Evolutionary conservation across 2,888 invertebrate genomes (phyloP).

Genomic region (Siphlonurus alternatus): DNA sequence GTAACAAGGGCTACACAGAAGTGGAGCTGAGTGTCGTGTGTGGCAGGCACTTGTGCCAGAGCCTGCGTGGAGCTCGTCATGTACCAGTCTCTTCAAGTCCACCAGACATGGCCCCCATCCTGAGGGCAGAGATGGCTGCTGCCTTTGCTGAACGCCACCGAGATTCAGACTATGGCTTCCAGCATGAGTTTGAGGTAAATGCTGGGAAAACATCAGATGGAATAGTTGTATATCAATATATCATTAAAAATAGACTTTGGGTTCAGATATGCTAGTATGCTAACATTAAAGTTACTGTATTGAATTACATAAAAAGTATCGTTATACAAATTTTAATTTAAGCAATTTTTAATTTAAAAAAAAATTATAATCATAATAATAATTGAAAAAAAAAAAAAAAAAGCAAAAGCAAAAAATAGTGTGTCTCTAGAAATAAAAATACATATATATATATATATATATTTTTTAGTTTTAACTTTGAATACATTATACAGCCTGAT

Average conservation of each 20-base stretch:
- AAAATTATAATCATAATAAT: background rate
- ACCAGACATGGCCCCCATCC: slow-evolving; percentile 67
- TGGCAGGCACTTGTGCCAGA: slow-evolving; percentile 40
- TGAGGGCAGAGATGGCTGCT: slow-evolving; percentile 50
- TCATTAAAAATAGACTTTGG: background rate
- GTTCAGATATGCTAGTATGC: too few relatives aligned
- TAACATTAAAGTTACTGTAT: background rate
- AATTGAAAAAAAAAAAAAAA: background rate
- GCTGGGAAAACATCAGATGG: background rate
- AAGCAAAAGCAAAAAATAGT: background rate
- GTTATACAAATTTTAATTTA: background rate
- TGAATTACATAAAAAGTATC: background rate
- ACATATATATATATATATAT: too few relatives aligned
- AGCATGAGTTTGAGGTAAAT: slow-evolving; percentile 68
- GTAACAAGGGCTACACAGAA: slow-evolving; percentile 3
- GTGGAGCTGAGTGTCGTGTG: background rate
- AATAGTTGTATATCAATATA: background rate
- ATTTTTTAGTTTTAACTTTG: too few relatives aligned
- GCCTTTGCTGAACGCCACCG: slow-evolving; percentile 68
- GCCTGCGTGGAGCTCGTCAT: slow-evolving; percentile 38
- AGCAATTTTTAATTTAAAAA: background rate
- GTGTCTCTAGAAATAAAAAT: too few relatives aligned
- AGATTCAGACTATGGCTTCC: slow-evolving; percentile 80
- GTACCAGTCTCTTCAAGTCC: slow-evolving; percentile 45
- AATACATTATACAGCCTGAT: too few relatives aligned